phyloP scores from a whole-genome alignment of 2,888 invertebrate species.

The Euzophera pinguis region DNA sequence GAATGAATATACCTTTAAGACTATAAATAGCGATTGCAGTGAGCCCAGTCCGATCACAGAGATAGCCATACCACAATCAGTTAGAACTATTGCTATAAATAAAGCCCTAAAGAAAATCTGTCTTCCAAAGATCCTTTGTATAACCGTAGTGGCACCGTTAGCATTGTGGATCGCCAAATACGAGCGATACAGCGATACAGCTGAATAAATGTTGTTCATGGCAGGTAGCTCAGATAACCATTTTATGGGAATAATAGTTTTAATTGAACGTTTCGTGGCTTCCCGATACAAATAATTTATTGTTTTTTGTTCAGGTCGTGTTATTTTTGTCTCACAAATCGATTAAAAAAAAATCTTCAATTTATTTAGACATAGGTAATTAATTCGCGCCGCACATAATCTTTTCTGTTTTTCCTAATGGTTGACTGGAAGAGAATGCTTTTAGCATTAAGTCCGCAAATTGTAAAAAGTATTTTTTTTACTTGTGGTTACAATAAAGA shows the following conservation, averaged over 20 bases:
- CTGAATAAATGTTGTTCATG: neutral
- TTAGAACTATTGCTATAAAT: neutral
- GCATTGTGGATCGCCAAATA: conserved; percentile 1
- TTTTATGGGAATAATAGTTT: neutral
- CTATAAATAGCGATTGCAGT: too few species aligned
- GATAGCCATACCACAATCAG: neutral
- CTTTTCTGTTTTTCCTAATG: too few species aligned
- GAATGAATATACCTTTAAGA: too few species aligned
- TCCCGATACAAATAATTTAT: neutral
- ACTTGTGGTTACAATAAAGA: too few species aligned
- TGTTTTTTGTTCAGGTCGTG: neutral
- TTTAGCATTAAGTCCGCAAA: too few species aligned
- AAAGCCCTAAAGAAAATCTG: neutral
- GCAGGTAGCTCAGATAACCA: neutral
- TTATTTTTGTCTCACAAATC: too few species aligned
- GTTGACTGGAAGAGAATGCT: too few species aligned
- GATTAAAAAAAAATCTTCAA: too few species aligned
- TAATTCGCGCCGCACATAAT: too few species aligned
- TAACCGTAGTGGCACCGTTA: neutral
- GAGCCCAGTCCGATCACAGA: neutral
- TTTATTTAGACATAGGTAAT: too few species aligned
- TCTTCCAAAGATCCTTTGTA: conserved; percentile 1
- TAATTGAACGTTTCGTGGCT: neutral
- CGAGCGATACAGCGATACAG: neutral
- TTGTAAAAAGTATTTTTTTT: too few species aligned